phyloP scores from a whole-genome alignment of 2,113 vertebrate species.

The Hyperopisus bebe region DNA sequence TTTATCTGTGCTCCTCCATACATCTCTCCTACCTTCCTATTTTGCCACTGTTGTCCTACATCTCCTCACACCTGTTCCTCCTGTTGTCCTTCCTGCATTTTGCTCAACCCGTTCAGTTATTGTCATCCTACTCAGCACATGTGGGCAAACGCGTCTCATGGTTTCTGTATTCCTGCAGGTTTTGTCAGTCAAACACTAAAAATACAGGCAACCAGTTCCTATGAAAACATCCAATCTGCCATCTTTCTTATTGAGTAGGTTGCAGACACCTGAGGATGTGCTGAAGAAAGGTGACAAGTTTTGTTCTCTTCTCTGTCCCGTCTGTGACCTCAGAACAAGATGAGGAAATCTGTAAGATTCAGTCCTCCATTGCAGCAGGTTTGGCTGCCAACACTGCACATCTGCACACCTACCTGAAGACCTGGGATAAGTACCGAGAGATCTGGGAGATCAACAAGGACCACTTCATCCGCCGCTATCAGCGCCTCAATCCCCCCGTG shows the following conservation, averaged over 20 bases:
- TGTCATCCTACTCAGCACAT: conserved; percentile 1
- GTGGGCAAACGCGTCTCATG: background rate
- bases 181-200: background rate
- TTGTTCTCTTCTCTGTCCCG: background rate
- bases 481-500: conserved; percentile 68
- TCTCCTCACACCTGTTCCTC: background rate
- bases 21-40: background rate
- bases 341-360: conserved; percentile 75
- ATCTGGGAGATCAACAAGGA: conserved; percentile 87
- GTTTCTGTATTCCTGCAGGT: background rate
- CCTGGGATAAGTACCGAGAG: conserved; percentile 74
- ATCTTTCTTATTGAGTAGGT: background rate
- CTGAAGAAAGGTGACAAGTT: background rate
- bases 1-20: background rate
- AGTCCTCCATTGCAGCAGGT: conserved; percentile 60
- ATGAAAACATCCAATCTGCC: background rate
- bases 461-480: conserved; percentile 69
- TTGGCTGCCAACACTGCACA: conserved; percentile 60
- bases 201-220: background rate
- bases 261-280: too few relatives aligned
- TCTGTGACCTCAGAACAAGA: conserved; percentile 60
- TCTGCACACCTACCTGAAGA: conserved; percentile 72
- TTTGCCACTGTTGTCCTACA: background rate
- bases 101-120: background rate
- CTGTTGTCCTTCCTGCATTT: background rate